Evolutionary conservation across 2,797 vertebrate species (phyloP), one percentile per base, ranked within the genome.

Genomic region (Mus minutoides): DNA sequence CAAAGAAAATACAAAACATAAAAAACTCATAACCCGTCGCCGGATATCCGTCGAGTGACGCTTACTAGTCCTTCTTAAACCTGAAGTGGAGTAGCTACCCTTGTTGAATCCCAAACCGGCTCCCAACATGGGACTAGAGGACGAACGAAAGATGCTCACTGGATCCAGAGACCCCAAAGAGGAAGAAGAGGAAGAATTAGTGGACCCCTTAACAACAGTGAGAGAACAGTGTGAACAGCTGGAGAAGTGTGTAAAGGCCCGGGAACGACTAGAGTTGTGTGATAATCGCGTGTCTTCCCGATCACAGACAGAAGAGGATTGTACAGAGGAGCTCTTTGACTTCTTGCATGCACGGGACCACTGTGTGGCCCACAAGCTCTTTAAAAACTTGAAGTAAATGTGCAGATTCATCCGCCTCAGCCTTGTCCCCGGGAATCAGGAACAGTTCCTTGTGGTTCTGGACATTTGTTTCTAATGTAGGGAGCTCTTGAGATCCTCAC

Each of bases 321-420:
- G 99, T 97, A 99, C 99, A 0, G 99, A 99, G 97, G 99, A 99
- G 97, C 99, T 99, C 5, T 99, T 99, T 69, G 99, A 99, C 94
- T 99, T 99, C 95, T 97, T 99, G 95, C 99, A 99, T 9, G 99
- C 99, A 88, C 98, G 99, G 93, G 99, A 99, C 98, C 99, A 99
- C 97, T 99, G 99, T 37, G 99, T 99, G 92, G 98, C 98, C 94
- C 98, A 98, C 95, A 98, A 98, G 90, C 98, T 99, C 78, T 99
- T 99, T 31, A 98, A 94, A 88, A 98, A 96, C 88, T 95, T 99
- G 98, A 99, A 99, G 96, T 99, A 98, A 98, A 94, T 67, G 0
- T 84, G 43, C 54, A 0, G 24, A 37, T 52, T 88, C 49, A 26
- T 92, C 97, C 67, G 77, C 92, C 94, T 69, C 96, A 75, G 88